Percentiles rank a stretch among this genome's conserved stretches.
Evolutionary conservation across 2,113 vertebrate species (phyloP).

Genomic region (Spheniscus mendiculus): DNA sequence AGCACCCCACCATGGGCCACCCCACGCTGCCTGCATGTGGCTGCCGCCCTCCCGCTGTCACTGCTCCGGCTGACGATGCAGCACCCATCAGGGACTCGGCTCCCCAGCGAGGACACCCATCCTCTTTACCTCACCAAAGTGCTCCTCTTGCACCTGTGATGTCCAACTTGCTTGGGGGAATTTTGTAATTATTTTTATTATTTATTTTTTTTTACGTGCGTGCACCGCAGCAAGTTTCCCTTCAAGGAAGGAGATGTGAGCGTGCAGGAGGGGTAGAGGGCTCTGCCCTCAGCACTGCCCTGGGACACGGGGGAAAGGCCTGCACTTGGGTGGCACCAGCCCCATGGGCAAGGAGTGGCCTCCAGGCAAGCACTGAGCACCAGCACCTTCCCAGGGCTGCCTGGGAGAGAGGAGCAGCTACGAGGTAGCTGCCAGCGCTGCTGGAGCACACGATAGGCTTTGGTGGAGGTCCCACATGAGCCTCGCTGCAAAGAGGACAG

Average conservation of each 20-base stretch:
- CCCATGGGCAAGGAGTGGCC: background rate
- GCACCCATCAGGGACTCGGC: fast-evolving
- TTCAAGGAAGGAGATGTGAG: fast-evolving
- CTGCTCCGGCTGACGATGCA: background rate
- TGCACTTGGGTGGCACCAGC: background rate
- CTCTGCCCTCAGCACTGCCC: background rate
- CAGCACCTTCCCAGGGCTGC: fast-evolving
- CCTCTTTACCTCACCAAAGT: background rate
- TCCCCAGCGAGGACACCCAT: background rate
- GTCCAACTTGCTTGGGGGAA: fast-evolving
- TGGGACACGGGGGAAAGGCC: fast-evolving
- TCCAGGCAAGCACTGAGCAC: background rate
- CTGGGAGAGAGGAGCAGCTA: background rate
- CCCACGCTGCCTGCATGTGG: fast-evolving
- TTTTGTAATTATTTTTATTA: fast-evolving
- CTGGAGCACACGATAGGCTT: fast-evolving
- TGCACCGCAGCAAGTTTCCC: fast-evolving
- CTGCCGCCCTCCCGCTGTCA: background rate
- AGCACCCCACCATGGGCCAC: no score
- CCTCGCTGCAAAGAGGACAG: background rate
- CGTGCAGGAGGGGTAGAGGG: background rate
- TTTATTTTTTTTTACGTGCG: background rate
- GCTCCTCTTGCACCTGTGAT: background rate
- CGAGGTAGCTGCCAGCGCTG: background rate
- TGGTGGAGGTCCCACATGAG: background rate